phyloP scores from a whole-genome alignment of 2,797 vertebrate species.

The Setipinna tenuifilis region DNA sequence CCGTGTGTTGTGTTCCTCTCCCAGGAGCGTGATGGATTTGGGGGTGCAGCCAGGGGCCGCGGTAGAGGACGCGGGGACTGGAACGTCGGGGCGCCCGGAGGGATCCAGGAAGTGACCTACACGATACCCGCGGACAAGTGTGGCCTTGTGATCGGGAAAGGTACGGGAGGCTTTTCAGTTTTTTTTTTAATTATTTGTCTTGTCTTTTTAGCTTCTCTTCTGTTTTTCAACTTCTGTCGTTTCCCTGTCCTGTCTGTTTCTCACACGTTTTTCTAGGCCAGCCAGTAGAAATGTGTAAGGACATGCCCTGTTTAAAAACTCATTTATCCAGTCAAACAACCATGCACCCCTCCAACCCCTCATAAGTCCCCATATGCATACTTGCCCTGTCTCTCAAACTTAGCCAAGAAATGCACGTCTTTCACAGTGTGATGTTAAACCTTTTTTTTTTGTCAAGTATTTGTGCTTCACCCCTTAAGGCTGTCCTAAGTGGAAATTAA shows the following conservation, averaged over 20 bases:
- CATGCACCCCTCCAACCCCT: neutral
- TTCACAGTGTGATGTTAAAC: neutral
- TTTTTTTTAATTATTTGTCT: too few species aligned
- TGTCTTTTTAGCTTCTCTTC: neutral
- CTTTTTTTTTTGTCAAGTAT: neutral
- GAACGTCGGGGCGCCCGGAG: slow-evolving; percentile 82
- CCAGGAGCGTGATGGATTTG: slow-evolving; percentile 94
- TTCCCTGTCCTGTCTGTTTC: neutral
- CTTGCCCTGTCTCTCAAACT: neutral
- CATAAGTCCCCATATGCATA: neutral
- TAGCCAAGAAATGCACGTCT: neutral
- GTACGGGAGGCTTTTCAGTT: slow-evolving; percentile 65
- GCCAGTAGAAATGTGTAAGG: neutral
- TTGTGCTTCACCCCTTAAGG: neutral
- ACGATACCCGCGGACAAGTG: slow-evolving; percentile 96
- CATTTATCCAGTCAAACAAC: neutral
- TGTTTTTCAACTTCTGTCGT: neutral
- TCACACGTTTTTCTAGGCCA: neutral
- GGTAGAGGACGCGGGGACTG: slow-evolving; percentile 87
- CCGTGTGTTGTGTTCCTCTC: neutral
- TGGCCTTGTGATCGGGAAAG: slow-evolving; percentile 97
- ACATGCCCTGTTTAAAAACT: neutral
- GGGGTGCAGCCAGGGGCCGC: slow-evolving; percentile 82
- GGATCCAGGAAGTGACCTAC: slow-evolving; percentile 94
- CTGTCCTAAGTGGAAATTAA: neutral